Evolutionary conservation across 2,797 vertebrate genomes (phyloP).

Genomic region (Balearica regulorum): DNA sequence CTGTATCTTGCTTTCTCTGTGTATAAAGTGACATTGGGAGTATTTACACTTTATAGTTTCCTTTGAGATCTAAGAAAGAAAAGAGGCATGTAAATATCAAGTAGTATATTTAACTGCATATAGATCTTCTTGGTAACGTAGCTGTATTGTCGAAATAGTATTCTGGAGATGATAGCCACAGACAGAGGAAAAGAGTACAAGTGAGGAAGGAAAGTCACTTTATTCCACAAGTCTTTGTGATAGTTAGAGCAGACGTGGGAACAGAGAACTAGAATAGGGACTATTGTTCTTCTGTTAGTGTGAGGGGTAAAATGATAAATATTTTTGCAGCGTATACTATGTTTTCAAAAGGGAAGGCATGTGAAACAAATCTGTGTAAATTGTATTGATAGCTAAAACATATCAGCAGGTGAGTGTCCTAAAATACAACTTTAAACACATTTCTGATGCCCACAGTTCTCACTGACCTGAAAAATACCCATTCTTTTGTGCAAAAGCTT

Average conservation of each 20-base stretch:
- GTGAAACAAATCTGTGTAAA: not conserved
- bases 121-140: not conserved
- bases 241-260: not conserved
- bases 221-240: not conserved
- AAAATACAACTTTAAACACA: not conserved
- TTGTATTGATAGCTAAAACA: not conserved
- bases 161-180: not conserved
- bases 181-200: not conserved
- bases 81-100: not conserved
- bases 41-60: not conserved
- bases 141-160: not conserved
- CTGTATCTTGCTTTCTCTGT: not conserved
- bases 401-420: not conserved
- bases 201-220: not conserved
- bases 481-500: not conserved
- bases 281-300: not conserved
- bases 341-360: not conserved
- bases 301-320: not conserved
- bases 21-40: not conserved
- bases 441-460: not conserved
- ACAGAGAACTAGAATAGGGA: not conserved
- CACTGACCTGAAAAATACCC: not conserved
- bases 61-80: not conserved
- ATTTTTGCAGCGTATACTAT: not conserved
- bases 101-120: not conserved